phyloP scores from a whole-genome alignment of 2,888 invertebrate species.

The Acleris literana region DNA sequence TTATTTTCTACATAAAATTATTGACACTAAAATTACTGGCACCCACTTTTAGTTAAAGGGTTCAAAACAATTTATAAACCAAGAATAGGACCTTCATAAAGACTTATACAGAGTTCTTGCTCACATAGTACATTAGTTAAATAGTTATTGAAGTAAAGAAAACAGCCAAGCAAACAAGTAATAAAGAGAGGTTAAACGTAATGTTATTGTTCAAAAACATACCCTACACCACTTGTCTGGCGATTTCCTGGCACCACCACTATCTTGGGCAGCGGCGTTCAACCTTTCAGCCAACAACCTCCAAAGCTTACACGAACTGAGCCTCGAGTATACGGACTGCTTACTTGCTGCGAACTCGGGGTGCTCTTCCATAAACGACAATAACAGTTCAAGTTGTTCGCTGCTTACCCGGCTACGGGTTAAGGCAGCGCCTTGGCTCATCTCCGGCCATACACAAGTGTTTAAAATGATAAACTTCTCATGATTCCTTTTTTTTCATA shows the following conservation, averaged over 20 bases:
- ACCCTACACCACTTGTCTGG: slow-evolving; percentile 80
- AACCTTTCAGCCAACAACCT: slow-evolving; percentile 71
- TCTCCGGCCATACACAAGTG: slow-evolving; percentile 27
- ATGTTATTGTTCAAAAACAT: slow-evolving; percentile 39
- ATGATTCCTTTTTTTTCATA: neutral
- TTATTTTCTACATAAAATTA: too few relatives aligned
- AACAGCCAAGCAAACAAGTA: neutral
- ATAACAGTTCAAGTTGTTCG: slow-evolving; percentile 70
- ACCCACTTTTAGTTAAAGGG: too few relatives aligned
- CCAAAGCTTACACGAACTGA: slow-evolving; percentile 77
- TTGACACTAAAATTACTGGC: too few relatives aligned
- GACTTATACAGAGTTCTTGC: too few relatives aligned
- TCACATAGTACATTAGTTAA: too few relatives aligned
- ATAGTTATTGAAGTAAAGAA: neutral
- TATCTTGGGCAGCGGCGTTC: slow-evolving; percentile 72
- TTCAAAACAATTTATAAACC: too few relatives aligned
- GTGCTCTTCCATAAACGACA: slow-evolving; percentile 80
- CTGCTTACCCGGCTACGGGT: slow-evolving; percentile 73
- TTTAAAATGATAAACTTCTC: slow-evolving; percentile 13
- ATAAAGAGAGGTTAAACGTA: too few relatives aligned
- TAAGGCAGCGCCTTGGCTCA: slow-evolving; percentile 54
- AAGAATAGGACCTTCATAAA: too few relatives aligned
- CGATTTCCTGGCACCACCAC: slow-evolving; percentile 71
- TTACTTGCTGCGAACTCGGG: slow-evolving; percentile 76
- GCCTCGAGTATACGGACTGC: slow-evolving; percentile 73